Evolutionary conservation across 1,140 invertebrate species (phyloP), one percentile per base, ranked within the genome.

Genomic region (Whitmania pigra): DNA sequence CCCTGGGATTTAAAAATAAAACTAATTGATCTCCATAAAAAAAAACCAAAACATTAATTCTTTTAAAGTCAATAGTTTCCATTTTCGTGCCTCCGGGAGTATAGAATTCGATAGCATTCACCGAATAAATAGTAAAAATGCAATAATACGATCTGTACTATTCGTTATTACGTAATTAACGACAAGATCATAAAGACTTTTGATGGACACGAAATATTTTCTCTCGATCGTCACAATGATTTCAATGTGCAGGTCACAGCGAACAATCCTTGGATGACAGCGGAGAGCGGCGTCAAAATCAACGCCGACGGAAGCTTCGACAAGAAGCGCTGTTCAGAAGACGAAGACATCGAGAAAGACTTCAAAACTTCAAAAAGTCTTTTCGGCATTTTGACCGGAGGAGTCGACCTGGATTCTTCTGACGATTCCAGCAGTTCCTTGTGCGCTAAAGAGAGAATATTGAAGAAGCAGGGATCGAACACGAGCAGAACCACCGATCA

Each of bases 191-290:
- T 49, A 5, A 49, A 49, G 15, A 49, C 43, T 49, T 49, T 17
- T 7, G 43, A 49, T 49, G 15, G 13, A 49, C 9, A 49, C 15
- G 43, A 49, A 43, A 49, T 49, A 15, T 49, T 49, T 17, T 17
- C 43, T 36, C 2, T 36, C 31, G 31, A 49, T 49, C 43, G 9
- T 49, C 43, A 49, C 22, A 13, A 13, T 63, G 57, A 25, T 11
- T 63, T 63, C 18, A 31, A 18, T 25, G 11, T 13, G 11, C 57
- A 63, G 57, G 29, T 31, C 22, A 31, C 57, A 4, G 57, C 57
- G 5, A 63, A 31, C 20, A 63, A 63, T 31, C 57, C 57, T 13
- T 63, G 57, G 57, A 63, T 63, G 57, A 63, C 57, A n/a, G 20
- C 11, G 22, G 57, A 25, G 22, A 63, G 57, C 11, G 57, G 57